Conservation (phyloP, 1,140 invertebrate species). For the Drosophila auraria region DNA sequence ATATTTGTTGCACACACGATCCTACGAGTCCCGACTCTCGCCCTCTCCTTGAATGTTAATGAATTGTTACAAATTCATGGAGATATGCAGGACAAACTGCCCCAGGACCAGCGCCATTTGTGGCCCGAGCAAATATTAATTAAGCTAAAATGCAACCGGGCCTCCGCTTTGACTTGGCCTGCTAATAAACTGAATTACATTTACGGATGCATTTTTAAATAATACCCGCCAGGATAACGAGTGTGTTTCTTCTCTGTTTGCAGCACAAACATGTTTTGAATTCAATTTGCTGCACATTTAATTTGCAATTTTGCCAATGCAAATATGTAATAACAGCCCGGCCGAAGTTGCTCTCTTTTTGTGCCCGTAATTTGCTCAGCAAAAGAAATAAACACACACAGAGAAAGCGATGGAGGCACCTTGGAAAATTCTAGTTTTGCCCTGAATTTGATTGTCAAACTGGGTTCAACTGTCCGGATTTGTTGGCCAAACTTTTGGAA, state of each 20-base stretch:
- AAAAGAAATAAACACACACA: constrained; percentile 39
- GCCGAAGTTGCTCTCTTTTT: constrained; percentile 34
- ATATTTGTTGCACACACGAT: constrained; percentile 61
- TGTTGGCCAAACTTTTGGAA: constrained; percentile 42
- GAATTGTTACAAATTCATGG: constrained; percentile 77
- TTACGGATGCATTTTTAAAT: constrained; percentile 28
- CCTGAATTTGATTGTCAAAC: constrained; percentile 54
- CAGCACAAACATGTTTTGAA: constrained; percentile 40
- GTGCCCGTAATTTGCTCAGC: constrained; percentile 43
- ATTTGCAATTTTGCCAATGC: constrained; percentile 46
- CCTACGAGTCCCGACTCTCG: constrained; percentile 23
- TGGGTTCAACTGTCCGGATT: constrained; percentile 42
- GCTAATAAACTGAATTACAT: constrained; percentile 72
- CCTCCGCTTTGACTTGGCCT: constrained; percentile 27
- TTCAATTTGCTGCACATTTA: constrained; percentile 64
- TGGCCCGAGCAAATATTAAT: constrained; percentile 57
- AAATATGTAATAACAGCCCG: constrained; percentile 34
- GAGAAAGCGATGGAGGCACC: constrained; percentile 15
- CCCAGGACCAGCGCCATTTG: constrained; percentile 11
- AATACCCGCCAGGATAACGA: constrained; percentile 6
- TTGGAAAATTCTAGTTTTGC: constrained; percentile 26
- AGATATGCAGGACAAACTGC: constrained; percentile 22
- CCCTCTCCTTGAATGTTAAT: constrained; percentile 72
- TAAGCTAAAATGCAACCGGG: constrained; percentile 52
- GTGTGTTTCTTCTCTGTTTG: constrained; percentile 28